Conservation (phyloP, 2,113 vertebrate genomes). For the Heterochromis multidens region DNA sequence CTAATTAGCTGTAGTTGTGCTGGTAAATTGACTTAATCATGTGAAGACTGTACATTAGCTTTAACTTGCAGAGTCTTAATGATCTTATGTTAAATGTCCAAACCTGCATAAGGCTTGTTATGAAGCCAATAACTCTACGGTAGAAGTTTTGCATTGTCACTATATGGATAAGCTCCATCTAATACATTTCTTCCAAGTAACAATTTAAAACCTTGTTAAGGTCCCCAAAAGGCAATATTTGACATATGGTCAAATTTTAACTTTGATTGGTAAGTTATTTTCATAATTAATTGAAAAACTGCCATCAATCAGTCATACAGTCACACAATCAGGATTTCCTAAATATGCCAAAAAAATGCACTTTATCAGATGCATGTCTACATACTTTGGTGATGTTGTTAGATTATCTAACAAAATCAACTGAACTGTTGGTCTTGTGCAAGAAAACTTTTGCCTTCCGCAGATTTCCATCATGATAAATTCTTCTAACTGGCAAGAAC, state of each 20-base stretch:
- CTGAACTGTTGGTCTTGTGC: neutral
- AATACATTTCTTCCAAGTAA: neutral
- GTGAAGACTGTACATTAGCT: neutral
- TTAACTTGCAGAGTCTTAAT: neutral
- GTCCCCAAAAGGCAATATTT: neutral
- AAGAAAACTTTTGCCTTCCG: neutral
- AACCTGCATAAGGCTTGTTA: neutral
- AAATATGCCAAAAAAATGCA: neutral
- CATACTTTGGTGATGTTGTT: neutral
- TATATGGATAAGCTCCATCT: too few species aligned
- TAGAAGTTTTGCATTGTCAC: neutral
- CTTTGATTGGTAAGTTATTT: neutral
- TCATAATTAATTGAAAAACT: neutral
- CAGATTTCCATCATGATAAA: neutral
- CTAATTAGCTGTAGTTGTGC: too few species aligned
- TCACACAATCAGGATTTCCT: neutral
- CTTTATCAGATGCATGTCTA: neutral
- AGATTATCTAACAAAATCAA: neutral
- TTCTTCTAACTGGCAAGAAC: neutral
- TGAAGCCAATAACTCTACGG: neutral
- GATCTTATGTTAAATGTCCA: neutral
- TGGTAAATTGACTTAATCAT: neutral
- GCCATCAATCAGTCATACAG: neutral
- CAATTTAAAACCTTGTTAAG: neutral
- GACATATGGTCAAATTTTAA: neutral